Base-by-base conservation (phyloP, 2,888 invertebrate genomes). In the Priocnemis perturbator region DNA sequence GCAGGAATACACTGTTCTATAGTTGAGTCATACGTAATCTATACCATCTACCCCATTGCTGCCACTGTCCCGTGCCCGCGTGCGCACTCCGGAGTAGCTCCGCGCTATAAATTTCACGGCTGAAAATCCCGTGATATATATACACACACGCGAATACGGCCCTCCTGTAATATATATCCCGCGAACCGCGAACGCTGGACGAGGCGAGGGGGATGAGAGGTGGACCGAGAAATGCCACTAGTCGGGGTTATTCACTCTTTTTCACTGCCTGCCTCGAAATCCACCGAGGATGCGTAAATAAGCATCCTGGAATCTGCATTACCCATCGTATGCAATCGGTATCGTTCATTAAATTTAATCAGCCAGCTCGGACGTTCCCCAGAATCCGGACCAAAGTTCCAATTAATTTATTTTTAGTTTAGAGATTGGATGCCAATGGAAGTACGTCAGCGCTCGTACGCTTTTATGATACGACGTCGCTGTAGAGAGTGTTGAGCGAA, bases 91-190 rank as follows among this genome's bases (percentile, higher is more conserved):
- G 66, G 74, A 64, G 53, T 53, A 21, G 76, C 17, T 73, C 48
- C 66, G 67, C 60, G 80, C 75, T 67, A 81, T 81, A 81, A 81
- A 81, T 81, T 80, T 77, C 73, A 55, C 69, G 60, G 52, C 69
- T 81, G 81, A 77, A 81, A 81, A 81, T 81, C 81, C 81, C 72
- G 63, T 73, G 81, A 81, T 78, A 78, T 67, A 60, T 68, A 64
- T 63, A 56, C 48, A 48, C 52, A 56, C 68, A 59, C 64, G 68
- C 68, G 68, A 55, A 37, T 23, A 61, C 68, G 55, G 55, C 53
- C 60, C 65, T 52, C 47, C 23, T 11, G 48, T 48, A 19, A 37
- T 23, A 61, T 61, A 56, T 53, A 53, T 53, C 15, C 17, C 20
- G 53, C 53, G 53, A 21, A 21, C 19, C 53, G 53, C 53, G 50